These are phyloP conservation scores for Incurvaria masculella DNA, from an alignment of 2,888 invertebrate genomes.

Conservation along the genomic window DNA sequence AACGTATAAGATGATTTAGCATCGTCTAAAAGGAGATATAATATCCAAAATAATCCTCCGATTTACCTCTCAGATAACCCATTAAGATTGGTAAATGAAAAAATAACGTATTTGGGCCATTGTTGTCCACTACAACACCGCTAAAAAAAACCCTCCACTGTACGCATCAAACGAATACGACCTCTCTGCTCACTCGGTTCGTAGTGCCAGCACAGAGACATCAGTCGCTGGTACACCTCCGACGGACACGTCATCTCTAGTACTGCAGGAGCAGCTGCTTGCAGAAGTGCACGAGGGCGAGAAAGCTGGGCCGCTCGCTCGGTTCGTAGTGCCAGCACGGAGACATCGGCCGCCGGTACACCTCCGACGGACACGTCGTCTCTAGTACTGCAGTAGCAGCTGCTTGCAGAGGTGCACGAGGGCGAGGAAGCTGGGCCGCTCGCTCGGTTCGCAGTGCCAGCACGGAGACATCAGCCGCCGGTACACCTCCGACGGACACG, in stretches of 20 bases:
- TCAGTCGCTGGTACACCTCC: conserved; percentile 72
- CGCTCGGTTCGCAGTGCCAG: conserved; percentile 81
- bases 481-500: conserved; percentile 77
- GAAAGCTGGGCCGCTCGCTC: conserved; percentile 77
- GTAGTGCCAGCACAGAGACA: conserved; percentile 87
- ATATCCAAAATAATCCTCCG: too few relatives aligned
- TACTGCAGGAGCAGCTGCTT: conserved; percentile 42
- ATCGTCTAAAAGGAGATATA: too few relatives aligned
- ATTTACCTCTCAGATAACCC: too few relatives aligned
- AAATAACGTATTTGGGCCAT: too few relatives aligned
- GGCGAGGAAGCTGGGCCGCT: conserved; percentile 77
- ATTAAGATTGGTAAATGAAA: too few relatives aligned
- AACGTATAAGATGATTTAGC: too few relatives aligned
- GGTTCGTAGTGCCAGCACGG: conserved; percentile 90
- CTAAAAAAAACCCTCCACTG: too few relatives aligned
- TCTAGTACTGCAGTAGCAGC: conserved; percentile 36
- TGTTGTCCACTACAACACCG: too few relatives aligned
- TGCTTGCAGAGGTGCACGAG: conserved; percentile 47
- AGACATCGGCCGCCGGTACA: conserved; percentile 77
- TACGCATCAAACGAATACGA: too few relatives aligned
- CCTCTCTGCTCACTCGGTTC: too few relatives aligned
- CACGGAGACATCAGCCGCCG: conserved; percentile 80
- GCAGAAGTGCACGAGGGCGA: conserved; percentile 51
- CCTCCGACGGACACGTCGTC: conserved; percentile 73
- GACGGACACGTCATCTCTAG: conserved; percentile 68